Evolutionary conservation across 2,797 vertebrate species (phyloP), one percentile per base, ranked within the genome.

Genomic region (Pangasius sanitwongsei): DNA sequence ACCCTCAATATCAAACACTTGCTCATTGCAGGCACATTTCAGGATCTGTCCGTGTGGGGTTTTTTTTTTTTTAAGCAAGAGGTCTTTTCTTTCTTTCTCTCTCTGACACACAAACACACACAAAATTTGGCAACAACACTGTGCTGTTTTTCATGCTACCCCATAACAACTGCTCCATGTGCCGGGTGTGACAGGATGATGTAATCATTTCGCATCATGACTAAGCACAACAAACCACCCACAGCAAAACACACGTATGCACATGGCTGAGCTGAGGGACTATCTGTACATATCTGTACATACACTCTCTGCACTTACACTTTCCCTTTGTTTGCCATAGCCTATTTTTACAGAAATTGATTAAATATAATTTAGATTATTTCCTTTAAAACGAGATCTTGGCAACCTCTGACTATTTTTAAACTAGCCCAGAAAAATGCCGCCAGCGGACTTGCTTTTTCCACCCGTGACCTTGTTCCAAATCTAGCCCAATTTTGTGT

Each of bases 151-250:
- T 53, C 63, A 87, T 85, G 59, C 72, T 31, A 34, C 87, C 70
- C 74, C 53, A 85, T 67, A 87, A 87, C 34, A 90, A 74, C 55
- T 67, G 85, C 72, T 82, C 89, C 37, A 65, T 89, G 86, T 89
- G 86, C 57, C 70, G 88, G 70, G 86, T 84, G 86, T 77, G 77
- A 77, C 63, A 78, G 70, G 37, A 31, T 91, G 90, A 91, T 83
- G 84, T 89, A 87, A 91, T 89, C 65, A 75, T 88, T 92, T 87
- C 37, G 80, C 83, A 82, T 89, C 83, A 90, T 92, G 92, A 91
- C 88, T 90, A 88, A 87, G 89, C 84, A 92, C 74, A 88, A 89
- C 89, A 89, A 86, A 67, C 84, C 85, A 81, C 84, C 67, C 59
- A 87, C 55, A 80, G 69, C 34, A 78, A 59, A 57, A 23, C 77